Base-by-base conservation (phyloP, 2,113 vertebrate genomes). In the Gymnogyps californianus region DNA sequence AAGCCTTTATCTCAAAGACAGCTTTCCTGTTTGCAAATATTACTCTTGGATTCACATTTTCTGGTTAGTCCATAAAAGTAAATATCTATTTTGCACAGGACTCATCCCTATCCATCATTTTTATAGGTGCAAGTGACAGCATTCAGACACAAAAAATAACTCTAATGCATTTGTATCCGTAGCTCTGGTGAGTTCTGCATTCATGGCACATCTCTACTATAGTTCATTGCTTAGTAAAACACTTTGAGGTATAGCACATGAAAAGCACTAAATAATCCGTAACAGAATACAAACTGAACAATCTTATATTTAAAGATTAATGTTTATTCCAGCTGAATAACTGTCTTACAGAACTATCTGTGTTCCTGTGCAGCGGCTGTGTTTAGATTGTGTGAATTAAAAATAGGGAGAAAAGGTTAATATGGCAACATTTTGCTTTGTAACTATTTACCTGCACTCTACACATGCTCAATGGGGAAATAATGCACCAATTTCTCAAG, bases 221-320 rank as follows among this genome's bases (percentile, higher is more conserved):
- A 97, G 90, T 94, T 96, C 92, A 89, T 57, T 93, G 78, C 93
- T 97, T 94, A 95, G 76, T 96, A 96, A 96, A 97, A 93, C 52
- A 80, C 80, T 98, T 90, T 86, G 96, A 97, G 83, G 86, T 93
- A 94, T 17, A 96, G 89, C 67, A 90, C 72, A 90, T 79, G 85
- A 93, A 97, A 97, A 96, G 54, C 87, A 93, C 80, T 87, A 91
- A 83, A 97, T 95, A 97, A 98, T 95, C 74, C 0, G 3, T 65
- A 89, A 85, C 38, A 93, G 80, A 72, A 82, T 87, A 59, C 51
- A 93, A 91, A 96, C 85, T 71, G 94, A 98, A 95, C 87, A 83
- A 95, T 69, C 70, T 85, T 84, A 61, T 94, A 96, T 90, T 97
- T 96, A 96, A 98, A 98, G 95, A 97, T 94, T 95, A 97, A 98